Evolutionary conservation across 2,113 vertebrate genomes (phyloP).

Genomic region (Elephas maximus): DNA sequence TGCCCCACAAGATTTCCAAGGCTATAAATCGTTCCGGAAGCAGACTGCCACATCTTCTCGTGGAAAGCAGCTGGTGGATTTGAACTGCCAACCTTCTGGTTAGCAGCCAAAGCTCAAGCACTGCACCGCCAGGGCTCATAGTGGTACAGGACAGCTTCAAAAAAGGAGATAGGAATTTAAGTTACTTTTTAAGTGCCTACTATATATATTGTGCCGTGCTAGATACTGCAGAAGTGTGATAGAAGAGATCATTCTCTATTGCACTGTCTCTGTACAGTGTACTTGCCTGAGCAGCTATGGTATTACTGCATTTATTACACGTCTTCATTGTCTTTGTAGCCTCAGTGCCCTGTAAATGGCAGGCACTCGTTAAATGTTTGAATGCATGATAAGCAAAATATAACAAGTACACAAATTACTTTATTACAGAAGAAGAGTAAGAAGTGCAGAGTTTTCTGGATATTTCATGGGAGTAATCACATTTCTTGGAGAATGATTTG

Average conservation of each 20-base stretch:
- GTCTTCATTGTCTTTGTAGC: conserved; percentile 36
- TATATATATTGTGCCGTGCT: neutral
- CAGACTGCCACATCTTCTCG: too few species aligned
- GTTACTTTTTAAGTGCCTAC: neutral
- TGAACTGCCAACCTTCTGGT: too few species aligned
- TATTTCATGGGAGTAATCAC: neutral
- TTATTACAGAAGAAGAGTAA: neutral
- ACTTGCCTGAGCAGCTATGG: neutral
- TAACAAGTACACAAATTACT: neutral
- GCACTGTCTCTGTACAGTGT: neutral
- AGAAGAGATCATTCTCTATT: neutral
- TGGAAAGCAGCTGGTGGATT: too few species aligned
- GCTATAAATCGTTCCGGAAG: too few species aligned
- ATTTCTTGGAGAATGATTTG: neutral
- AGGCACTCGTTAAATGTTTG: conserved; percentile 10
- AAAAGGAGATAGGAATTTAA: conserved; percentile 21
- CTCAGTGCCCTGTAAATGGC: neutral
- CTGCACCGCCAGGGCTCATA: neutral
- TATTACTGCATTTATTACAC: neutral
- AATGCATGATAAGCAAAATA: neutral
- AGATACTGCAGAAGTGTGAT: neutral
- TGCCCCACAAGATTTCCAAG: too few species aligned
- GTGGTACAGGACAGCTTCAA: neutral
- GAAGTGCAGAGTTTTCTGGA: neutral
- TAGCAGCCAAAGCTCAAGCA: too few species aligned